phyloP scores from a whole-genome alignment of 2,888 invertebrate species.

The Sarcophaga rosellei region DNA sequence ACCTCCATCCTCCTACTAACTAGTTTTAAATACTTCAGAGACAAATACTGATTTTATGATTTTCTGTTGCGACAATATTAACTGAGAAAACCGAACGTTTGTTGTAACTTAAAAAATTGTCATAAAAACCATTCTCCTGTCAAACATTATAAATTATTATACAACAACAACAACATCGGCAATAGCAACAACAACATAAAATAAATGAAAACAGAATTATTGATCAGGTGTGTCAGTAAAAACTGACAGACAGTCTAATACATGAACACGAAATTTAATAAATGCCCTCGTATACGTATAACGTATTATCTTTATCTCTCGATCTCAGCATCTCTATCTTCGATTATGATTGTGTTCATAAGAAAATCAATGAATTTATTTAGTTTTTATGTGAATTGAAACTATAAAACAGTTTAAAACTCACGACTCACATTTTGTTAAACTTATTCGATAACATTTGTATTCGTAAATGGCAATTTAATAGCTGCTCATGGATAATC shows the following conservation, averaged over 20 bases:
- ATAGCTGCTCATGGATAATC: too few species aligned
- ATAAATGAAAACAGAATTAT: neutral
- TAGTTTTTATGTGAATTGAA: conserved; percentile 13
- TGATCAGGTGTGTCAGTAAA: conserved; percentile 23
- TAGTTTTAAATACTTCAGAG: too few species aligned
- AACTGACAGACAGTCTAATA: neutral
- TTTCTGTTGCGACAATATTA: too few species aligned
- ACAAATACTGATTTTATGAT: too few species aligned
- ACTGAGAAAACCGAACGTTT: neutral
- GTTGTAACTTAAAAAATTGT: conserved; percentile 31
- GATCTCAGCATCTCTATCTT: conserved; percentile 34
- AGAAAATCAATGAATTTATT: conserved; percentile 40
- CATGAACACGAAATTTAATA: conserved; percentile 8
- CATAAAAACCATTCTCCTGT: conserved; percentile 56
- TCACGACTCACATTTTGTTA: too few species aligned
- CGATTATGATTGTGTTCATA: conserved; percentile 55
- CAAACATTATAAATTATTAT: conserved; percentile 58
- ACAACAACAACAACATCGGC: conserved; percentile 21
- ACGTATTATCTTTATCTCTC: too few species aligned
- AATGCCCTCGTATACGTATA: too few species aligned
- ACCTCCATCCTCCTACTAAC: too few species aligned
- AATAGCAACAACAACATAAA: too few species aligned
- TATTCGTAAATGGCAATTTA: too few species aligned
- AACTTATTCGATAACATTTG: too few species aligned
- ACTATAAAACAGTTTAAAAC: conserved; percentile 29